Evolutionary conservation across 2,113 vertebrate species (phyloP).

Genomic region (Bombycilla garrulus): DNA sequence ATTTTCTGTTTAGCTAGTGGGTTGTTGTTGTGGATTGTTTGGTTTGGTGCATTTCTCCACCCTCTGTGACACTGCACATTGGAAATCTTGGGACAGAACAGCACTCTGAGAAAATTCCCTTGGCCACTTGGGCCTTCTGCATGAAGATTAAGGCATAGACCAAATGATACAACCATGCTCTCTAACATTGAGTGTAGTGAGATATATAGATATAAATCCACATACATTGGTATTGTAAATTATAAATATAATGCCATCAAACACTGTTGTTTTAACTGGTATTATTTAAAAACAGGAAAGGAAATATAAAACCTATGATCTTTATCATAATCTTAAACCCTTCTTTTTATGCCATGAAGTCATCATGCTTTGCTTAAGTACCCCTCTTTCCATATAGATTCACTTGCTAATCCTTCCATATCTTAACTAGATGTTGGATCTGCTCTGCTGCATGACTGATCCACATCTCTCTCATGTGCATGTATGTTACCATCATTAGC

Average conservation of each 20-base stretch:
- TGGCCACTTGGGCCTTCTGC: not conserved
- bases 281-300: not conserved
- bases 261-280: not conserved
- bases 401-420: not conserved
- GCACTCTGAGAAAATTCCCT: not conserved
- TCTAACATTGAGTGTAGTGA: not conserved
- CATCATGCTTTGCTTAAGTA: not conserved
- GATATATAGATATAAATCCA: not conserved
- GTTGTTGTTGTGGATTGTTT: not conserved
- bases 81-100: not conserved
- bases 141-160: not conserved
- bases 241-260: not conserved
- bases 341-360: not conserved
- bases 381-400: not conserved
- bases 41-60: not conserved
- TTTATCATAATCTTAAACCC: not conserved
- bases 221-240: not conserved
- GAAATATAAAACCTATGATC: not conserved
- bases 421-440: not conserved
- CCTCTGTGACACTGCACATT: not conserved
- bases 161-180: not conserved
- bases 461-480: not conserved
- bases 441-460: not conserved
- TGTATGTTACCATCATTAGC: conserved; percentile 9
- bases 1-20: not conserved